Conservation (phyloP, 64 coral and sea anemone genomes). For the Pocillopora damicornis region DNA sequence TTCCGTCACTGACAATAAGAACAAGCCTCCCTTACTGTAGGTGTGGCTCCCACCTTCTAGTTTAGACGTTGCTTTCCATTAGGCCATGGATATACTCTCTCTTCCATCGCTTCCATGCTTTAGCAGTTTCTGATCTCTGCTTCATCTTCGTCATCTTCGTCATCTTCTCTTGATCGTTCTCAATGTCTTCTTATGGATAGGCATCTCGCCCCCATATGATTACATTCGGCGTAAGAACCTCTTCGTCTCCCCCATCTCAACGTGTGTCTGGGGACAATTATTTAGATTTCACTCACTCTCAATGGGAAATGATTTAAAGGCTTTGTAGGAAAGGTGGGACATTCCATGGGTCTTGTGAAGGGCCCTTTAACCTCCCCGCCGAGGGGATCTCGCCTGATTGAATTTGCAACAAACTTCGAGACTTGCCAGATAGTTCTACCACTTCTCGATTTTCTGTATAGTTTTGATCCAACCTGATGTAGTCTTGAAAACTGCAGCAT, state of each 20-base stretch:
- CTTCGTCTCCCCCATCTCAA: constrained; percentile 2
- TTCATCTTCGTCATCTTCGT: constrained; percentile 69
- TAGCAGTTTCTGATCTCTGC: constrained; percentile 9
- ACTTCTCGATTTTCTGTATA: too few species aligned
- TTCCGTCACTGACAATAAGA: constrained; percentile 47
- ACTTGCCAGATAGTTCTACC: too few species aligned
- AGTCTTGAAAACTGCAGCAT: too few species aligned
- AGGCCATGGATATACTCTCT: constrained; percentile 67
- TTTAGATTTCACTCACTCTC: constrained; percentile 77
- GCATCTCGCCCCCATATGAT: constrained; percentile 78
- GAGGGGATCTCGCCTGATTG: too few species aligned
- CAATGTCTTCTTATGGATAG: background rate
- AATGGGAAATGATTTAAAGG: constrained; percentile 21
- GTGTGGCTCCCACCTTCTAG: constrained; percentile 11
- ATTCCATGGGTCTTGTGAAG: too few species aligned
- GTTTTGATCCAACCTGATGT: too few species aligned
- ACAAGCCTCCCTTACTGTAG: constrained; percentile 24
- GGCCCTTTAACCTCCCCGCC: too few species aligned
- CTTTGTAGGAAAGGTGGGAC: too few species aligned
- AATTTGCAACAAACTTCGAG: too few species aligned
- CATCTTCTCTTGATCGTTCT: constrained; percentile 36
- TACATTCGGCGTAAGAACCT: constrained; percentile 68
- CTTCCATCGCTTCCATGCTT: too few species aligned
- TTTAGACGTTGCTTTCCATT: constrained; percentile 73
- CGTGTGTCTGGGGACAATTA: constrained; percentile 44